Conservation (phyloP, 2,113 vertebrate species). For the Salminus brasiliensis region DNA sequence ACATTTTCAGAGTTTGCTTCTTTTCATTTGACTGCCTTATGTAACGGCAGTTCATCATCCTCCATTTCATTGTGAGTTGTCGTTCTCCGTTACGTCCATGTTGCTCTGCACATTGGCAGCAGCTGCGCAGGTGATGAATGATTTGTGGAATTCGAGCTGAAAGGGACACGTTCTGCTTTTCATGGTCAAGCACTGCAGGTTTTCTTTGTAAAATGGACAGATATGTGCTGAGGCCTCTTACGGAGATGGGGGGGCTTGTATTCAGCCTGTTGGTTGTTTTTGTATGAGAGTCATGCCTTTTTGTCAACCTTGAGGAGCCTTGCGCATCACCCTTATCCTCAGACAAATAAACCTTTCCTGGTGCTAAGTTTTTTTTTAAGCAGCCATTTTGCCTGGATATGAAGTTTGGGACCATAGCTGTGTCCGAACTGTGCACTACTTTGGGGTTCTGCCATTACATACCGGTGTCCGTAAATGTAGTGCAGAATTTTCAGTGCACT, state of each 20-base stretch:
- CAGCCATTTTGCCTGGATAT: no score
- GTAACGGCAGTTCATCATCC: conserved; percentile 49
- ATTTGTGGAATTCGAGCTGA: conserved; percentile 35
- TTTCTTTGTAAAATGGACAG: conserved; percentile 11
- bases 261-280: background rate
- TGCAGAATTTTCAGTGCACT: no score
- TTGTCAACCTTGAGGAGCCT: background rate
- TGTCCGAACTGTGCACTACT: no score
- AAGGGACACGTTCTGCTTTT: conserved; percentile 23
- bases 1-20: conserved; percentile 54
- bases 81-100: conserved; percentile 18
- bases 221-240: background rate
- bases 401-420: no score
- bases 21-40: conserved; percentile 43
- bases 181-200: conserved; percentile 23
- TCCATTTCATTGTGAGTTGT: background rate
- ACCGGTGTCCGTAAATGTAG: no score
- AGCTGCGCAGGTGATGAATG: conserved; percentile 34
- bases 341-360: background rate
- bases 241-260: background rate
- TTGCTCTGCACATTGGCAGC: conserved; percentile 20
- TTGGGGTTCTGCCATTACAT: no score
- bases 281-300: no score
- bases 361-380: no score
- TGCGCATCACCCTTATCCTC: background rate